Evolutionary conservation across 2,888 invertebrate genomes (phyloP).

Genomic region (Ophion ellenae): DNA sequence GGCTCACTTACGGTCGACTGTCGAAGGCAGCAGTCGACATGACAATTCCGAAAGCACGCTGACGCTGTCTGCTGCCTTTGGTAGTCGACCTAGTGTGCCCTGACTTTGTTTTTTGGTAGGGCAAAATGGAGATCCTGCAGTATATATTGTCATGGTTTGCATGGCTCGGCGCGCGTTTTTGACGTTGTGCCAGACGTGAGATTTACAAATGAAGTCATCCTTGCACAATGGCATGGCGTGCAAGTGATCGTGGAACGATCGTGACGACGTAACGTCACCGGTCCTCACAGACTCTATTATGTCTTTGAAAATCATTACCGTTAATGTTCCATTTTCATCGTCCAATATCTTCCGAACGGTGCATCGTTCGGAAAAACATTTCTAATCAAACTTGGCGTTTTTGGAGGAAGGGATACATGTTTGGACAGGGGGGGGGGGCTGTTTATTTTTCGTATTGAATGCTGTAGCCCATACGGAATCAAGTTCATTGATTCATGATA

Average conservation of each 20-base stretch:
- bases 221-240: not conserved
- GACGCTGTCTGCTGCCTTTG: too few species aligned
- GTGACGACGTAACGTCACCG: not conserved
- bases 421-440: too few species aligned
- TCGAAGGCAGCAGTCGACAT: too few species aligned
- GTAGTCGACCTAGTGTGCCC: too few species aligned
- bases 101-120: conserved; percentile 9
- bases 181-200: conserved; percentile 11
- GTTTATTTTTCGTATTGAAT: too few species aligned
- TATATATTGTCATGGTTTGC: not conserved
- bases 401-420: too few species aligned
- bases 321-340: not conserved
- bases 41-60: too few species aligned
- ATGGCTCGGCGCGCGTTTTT: not conserved
- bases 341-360: not conserved
- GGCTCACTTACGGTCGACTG: too few species aligned
- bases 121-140: not conserved
- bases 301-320: not conserved
- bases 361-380: not conserved
- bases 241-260: not conserved
- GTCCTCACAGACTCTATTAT: not conserved
- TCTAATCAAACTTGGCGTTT: not conserved
- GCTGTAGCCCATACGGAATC: too few species aligned
- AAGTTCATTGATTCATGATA: too few species aligned
- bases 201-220: conserved; percentile 10